Evolutionary conservation across 2,888 invertebrate species (phyloP).

Genomic region (Temnothorax rugatulus): DNA sequence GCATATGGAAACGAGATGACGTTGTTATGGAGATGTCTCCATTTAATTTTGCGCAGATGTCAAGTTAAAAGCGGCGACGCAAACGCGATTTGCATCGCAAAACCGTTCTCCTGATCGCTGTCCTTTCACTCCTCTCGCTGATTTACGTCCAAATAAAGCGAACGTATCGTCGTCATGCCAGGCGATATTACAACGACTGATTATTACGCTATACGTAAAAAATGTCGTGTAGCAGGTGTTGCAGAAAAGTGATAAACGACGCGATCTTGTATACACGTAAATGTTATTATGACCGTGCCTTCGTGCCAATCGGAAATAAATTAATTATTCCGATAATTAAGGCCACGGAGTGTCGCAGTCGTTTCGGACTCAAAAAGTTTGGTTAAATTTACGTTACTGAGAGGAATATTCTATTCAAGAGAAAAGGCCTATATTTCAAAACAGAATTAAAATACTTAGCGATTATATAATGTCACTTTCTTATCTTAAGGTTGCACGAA

Average conservation of each 20-base stretch:
- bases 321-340: slow-evolving; percentile 22
- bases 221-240: slow-evolving; percentile 40
- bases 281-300: slow-evolving; percentile 12
- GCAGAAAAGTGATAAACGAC: slow-evolving; percentile 29
- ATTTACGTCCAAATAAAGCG: slow-evolving; percentile 51
- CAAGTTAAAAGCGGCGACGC: slow-evolving; percentile 24
- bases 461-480: not conserved
- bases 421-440: not conserved
- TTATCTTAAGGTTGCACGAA: not conserved
- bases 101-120: slow-evolving; percentile 34
- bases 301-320: slow-evolving; percentile 14
- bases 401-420: not conserved
- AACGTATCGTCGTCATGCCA: slow-evolving; percentile 37
- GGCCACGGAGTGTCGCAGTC: not conserved
- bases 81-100: slow-evolving; percentile 39
- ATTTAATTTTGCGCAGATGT: slow-evolving; percentile 55
- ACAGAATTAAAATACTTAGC: slow-evolving; percentile 1
- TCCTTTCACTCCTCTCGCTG: slow-evolving; percentile 50
- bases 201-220: slow-evolving; percentile 31
- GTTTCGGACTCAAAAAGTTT: not conserved
- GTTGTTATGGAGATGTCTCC: slow-evolving; percentile 48
- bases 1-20: not conserved
- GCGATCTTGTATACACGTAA: slow-evolving; percentile 2
- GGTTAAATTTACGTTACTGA: not conserved
- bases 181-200: slow-evolving; percentile 20